These are phyloP conservation scores for Umimayanthus chanpuru DNA, from an alignment of 92 coral and sea anemone genomes.

Conservation along the genomic window DNA sequence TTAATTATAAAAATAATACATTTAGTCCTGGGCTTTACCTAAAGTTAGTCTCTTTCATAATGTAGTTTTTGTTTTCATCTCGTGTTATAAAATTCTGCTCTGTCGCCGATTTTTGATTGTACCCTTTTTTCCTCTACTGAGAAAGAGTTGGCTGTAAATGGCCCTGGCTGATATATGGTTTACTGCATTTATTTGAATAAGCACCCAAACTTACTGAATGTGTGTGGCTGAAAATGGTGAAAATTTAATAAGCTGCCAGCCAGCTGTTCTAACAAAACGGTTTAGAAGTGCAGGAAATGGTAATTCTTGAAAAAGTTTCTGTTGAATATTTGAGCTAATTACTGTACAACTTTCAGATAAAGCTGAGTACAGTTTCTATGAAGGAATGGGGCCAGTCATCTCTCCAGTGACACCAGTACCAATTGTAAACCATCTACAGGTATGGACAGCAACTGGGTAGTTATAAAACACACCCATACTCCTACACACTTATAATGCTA, in stretches of 20 bases:
- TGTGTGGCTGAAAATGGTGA: too few species aligned
- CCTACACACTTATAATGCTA: not conserved
- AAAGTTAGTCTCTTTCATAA: too few species aligned
- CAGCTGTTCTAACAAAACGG: not conserved
- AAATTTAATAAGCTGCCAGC: too few species aligned
- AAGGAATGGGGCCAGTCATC: constrained; percentile 97
- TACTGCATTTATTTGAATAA: too few species aligned
- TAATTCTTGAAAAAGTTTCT: not conserved
- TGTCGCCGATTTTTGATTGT: too few species aligned
- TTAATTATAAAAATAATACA: too few species aligned
- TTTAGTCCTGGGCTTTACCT: too few species aligned
- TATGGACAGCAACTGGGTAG: constrained; percentile 1
- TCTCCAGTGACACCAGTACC: constrained; percentile 98
- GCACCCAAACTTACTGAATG: too few species aligned
- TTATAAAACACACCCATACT: not conserved
- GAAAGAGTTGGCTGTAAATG: not conserved
- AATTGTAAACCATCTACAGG: constrained; percentile 83
- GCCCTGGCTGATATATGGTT: not conserved
- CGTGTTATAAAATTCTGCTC: too few species aligned
- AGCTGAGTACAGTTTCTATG: constrained; percentile 94
- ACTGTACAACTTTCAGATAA: constrained; percentile 61
- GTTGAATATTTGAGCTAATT: too few species aligned
- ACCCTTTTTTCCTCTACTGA: not conserved
- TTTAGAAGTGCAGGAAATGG: too few species aligned
- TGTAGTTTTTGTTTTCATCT: too few species aligned